Conservation (phyloP, 2,113 vertebrate genomes). For the Laticauda laticaudata region DNA sequence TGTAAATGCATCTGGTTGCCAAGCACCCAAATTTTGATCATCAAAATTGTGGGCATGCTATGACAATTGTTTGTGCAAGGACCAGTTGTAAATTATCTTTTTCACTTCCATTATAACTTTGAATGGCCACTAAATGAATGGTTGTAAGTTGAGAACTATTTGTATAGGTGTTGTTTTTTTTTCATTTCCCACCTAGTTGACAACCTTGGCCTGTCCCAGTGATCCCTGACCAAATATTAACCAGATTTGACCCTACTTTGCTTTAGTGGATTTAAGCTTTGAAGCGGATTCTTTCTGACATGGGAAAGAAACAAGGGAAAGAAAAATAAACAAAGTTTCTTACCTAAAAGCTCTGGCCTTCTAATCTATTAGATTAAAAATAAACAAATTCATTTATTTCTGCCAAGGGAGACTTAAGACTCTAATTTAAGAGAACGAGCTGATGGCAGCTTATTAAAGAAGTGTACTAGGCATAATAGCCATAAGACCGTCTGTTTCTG, state of each 20-base stretch:
- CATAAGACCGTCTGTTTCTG: not conserved
- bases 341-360: not conserved
- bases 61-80: too few relatives aligned
- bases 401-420: not conserved
- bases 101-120: too few relatives aligned
- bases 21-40: too few relatives aligned
- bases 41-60: too few relatives aligned
- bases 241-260: not conserved
- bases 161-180: not conserved
- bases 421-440: not conserved
- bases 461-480: not conserved
- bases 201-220: not conserved
- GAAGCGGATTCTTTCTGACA: not conserved
- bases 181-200: not conserved
- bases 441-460: not conserved
- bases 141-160: too few relatives aligned
- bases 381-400: conserved; percentile 39
- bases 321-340: conserved; percentile 11
- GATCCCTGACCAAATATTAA: not conserved
- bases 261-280: not conserved
- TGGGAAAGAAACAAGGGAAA: not conserved
- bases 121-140: too few relatives aligned
- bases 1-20: too few relatives aligned
- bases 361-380: conserved; percentile 1
- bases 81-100: too few relatives aligned